Base-by-base conservation (phyloP, 2,888 invertebrate genomes). In the Julus scanicus region DNA sequence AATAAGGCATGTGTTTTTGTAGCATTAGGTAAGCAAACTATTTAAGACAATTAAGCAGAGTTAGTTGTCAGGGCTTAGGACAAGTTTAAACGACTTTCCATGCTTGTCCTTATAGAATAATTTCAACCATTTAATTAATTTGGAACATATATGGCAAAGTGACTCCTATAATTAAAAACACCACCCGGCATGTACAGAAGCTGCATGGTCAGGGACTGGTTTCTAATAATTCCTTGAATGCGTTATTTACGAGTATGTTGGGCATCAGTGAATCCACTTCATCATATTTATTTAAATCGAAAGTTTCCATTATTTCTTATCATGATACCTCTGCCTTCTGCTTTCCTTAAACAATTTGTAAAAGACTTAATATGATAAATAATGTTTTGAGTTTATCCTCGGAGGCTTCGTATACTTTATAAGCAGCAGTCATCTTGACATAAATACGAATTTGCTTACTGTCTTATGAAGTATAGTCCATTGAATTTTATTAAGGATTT, bases 201-300 rank as follows among this genome's bases (percentile, higher is more conserved):
- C 44, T 44, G 29, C 29, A 44, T n/a, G 71, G n/a, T 17, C 71
- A 71, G 29, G 20, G 71, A 71, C 71, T 29, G 71, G 71, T 71
- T 71, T 71, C 1, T 71, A 71, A 71, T 15, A n/a, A 71, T 71
- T 71, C 29, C 20, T 71, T 71, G 71, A 29, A 29, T 71, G 20
- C 11, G 5, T 71, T 71, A 71, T 71, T 71, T n/a, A n/a, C n/a
- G n/a, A n/a, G n/a, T 71, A 71, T 71, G 29, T 71, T 71, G 71
- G 71, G 20, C 71, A 29, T 71, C 71, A 71, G 71, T 29, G 29
- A 20, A 29, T 71, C 29, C 71, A 71, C 71, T 71, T 71, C 20
- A 71, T 71, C 71, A 71, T 71, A 71, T 71, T 71, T 71, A 71
- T 71, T 71, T 71, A 71, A 71, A 71, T 71, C 71, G n/a, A 20